A percentile compares a stretch with the other conserved stretches of the same genome.
These are phyloP conservation scores for Trididemnum nubilum DNA, from an alignment of 23 tunicate species.

Conservation along the genomic window DNA sequence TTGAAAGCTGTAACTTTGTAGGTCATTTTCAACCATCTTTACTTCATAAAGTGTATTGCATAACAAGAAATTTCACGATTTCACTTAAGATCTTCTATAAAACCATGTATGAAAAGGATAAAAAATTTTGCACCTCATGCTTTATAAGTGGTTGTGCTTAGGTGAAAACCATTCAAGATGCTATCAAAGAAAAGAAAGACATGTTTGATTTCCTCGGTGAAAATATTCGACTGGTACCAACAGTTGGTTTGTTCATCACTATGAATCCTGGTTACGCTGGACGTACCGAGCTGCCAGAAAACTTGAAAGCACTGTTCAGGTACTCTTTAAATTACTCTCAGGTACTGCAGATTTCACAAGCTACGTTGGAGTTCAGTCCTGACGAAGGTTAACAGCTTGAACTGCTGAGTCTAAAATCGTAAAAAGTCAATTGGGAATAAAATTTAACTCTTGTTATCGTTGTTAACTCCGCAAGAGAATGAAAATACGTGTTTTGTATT, in stretches of 20 bases:
- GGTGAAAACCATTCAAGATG: slow-evolving; percentile 98
- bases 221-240: slow-evolving; percentile 76
- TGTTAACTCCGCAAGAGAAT: too few species aligned
- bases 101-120: too few species aligned
- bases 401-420: too few species aligned
- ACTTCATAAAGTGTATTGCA: too few species aligned
- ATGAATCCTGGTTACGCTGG: slow-evolving; percentile 99
- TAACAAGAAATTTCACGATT: too few species aligned
- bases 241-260: slow-evolving; percentile 97
- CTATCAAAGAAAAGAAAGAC: slow-evolving; percentile 76
- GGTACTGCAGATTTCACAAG: not conserved
- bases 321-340: not conserved
- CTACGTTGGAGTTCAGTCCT: not conserved
- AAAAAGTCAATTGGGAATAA: too few species aligned
- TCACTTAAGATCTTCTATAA: too few species aligned
- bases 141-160: slow-evolving; percentile 10
- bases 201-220: slow-evolving; percentile 94
- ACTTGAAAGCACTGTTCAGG: slow-evolving; percentile 95
- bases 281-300: slow-evolving; percentile 95
- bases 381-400: too few species aligned
- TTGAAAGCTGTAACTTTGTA: too few species aligned
- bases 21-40: too few species aligned
- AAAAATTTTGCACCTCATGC: not conserved
- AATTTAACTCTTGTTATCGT: too few species aligned
- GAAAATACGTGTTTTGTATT: too few species aligned